Evolutionary conservation across 2,113 vertebrate species (phyloP).

Genomic region (Carassius auratus): DNA sequence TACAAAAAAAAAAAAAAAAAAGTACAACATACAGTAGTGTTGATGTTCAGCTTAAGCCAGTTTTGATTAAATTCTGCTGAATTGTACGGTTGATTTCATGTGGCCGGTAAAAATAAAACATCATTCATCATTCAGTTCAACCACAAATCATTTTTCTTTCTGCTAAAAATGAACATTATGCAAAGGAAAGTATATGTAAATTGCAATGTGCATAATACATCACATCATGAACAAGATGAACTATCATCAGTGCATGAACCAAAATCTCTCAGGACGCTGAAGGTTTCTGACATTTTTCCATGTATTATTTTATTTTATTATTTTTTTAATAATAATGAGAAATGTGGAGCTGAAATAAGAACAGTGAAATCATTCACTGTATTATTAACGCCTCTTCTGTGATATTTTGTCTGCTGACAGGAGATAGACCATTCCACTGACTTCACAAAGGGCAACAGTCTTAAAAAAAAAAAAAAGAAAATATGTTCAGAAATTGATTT

Average conservation of each 20-base stretch:
- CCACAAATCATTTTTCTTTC: neutral
- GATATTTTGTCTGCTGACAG: neutral
- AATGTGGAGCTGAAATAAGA: neutral
- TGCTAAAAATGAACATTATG: neutral
- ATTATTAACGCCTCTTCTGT: neutral
- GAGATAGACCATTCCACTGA: neutral
- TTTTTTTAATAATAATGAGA: neutral
- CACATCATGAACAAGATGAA: conserved; percentile 1
- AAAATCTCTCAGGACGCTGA: neutral
- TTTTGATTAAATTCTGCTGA: too few species aligned
- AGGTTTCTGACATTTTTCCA: neutral
- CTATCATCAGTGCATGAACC: neutral
- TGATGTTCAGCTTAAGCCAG: too few species aligned
- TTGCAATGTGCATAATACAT: neutral
- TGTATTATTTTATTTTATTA: neutral
- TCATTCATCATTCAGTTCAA: neutral
- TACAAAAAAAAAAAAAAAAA: too few species aligned
- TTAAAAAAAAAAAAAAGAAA: neutral
- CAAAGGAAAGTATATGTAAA: neutral
- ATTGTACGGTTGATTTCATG: too few species aligned
- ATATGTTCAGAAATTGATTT: neutral
- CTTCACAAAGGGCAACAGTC: neutral
- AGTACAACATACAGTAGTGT: too few species aligned
- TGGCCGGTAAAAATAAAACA: neutral
- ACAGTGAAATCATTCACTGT: neutral